phyloP scores from a whole-genome alignment of 2,113 vertebrate genomes.

The Bufo bufo region DNA sequence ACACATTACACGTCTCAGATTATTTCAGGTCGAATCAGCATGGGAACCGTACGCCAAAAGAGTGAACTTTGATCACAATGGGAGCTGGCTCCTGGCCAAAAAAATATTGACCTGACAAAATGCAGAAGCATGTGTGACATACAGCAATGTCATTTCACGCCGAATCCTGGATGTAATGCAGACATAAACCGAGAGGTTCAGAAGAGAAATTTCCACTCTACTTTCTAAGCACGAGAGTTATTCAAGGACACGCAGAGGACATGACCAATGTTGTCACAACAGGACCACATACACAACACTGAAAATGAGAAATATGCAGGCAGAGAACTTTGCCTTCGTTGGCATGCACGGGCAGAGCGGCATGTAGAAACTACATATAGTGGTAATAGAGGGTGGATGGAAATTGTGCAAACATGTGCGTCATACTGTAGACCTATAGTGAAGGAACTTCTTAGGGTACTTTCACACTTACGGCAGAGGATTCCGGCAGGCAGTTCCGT shows the following conservation, averaged over 20 bases:
- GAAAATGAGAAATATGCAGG: background rate
- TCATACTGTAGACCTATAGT: too few species aligned
- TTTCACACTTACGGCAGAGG: too few species aligned
- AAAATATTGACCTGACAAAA: constrained; percentile 28
- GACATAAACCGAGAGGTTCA: background rate
- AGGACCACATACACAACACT: constrained; percentile 6
- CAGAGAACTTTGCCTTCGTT: background rate
- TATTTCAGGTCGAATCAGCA: constrained; percentile 31
- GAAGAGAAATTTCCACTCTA: constrained; percentile 32
- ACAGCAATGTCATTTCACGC: constrained; percentile 5
- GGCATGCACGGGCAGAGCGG: background rate
- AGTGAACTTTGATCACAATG: constrained; percentile 38
- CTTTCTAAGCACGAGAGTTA: constrained; percentile 6
- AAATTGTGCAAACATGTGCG: too few species aligned
- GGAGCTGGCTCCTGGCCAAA: constrained; percentile 12
- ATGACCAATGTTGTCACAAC: constrained; percentile 26
- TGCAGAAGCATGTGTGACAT: constrained; percentile 11
- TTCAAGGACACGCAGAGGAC: constrained; percentile 41
- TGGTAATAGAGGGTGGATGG: background rate
- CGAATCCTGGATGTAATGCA: constrained; percentile 30
- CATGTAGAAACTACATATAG: background rate
- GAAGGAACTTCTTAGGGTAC: too few species aligned
- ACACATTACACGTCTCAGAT: constrained; percentile 16
- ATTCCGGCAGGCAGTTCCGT: too few species aligned
- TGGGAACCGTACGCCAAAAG: constrained; percentile 18